These are phyloP conservation scores for Podilymbus podiceps DNA, from an alignment of 2,113 vertebrate genomes.

Conservation along the genomic window DNA sequence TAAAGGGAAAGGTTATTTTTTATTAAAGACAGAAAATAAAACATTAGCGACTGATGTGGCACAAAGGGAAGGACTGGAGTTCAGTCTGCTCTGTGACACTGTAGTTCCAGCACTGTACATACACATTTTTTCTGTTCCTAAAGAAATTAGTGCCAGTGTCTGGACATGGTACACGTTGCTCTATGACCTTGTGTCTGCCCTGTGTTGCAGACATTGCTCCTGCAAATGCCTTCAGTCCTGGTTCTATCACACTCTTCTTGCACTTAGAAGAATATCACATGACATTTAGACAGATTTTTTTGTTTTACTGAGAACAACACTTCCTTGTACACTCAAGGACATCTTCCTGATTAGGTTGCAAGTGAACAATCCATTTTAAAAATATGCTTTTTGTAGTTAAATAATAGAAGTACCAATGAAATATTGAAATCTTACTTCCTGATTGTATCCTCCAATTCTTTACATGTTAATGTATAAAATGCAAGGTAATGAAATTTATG, in stretches of 20 bases:
- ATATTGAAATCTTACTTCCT: not conserved
- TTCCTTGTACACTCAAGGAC: not conserved
- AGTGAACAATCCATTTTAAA: not conserved
- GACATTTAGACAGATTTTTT: not conserved
- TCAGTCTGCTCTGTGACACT: not conserved
- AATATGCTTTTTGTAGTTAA: not conserved
- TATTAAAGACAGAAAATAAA: not conserved
- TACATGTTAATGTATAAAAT: not conserved
- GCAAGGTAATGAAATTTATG: not conserved
- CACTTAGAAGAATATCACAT: not conserved
- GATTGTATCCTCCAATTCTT: not conserved
- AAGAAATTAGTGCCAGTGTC: not conserved
- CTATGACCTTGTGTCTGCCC: not conserved
- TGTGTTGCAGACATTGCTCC: not conserved
- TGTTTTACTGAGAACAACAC: not conserved
- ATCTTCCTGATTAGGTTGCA: not conserved
- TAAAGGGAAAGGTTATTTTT: not conserved
- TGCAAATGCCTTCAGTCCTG: not conserved
- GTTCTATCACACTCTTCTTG: not conserved
- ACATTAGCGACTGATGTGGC: not conserved
- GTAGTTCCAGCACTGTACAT: not conserved
- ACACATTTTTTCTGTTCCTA: not conserved
- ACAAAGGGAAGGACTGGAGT: not conserved
- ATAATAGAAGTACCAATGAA: not conserved
- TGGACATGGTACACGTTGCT: rapidly evolving